These are phyloP conservation scores for Origma solitaria DNA, from an alignment of 2,113 vertebrate genomes.

Conservation along the genomic window DNA sequence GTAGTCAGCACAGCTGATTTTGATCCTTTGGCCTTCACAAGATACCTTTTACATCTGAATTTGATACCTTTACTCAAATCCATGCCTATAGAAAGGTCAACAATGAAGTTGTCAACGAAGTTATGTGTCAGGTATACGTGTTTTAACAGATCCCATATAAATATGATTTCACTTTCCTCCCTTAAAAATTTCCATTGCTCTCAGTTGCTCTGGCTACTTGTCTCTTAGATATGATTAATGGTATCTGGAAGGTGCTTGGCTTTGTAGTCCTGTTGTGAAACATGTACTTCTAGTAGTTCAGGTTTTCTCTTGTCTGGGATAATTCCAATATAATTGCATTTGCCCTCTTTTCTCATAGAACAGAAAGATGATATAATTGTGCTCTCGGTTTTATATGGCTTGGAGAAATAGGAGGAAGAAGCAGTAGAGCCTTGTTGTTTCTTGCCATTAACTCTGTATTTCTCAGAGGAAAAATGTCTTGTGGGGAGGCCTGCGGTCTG, in stretches of 20 bases:
- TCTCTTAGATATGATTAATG: neutral
- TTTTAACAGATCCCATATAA: neutral
- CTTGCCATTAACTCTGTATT: neutral
- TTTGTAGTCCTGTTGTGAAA: neutral
- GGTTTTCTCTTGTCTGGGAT: slow-evolving; percentile 17
- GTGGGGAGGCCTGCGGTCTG: neutral
- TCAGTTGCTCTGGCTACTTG: neutral
- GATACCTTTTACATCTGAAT: neutral
- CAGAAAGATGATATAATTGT: neutral
- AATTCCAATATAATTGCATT: slow-evolving; percentile 5
- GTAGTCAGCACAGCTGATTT: neutral
- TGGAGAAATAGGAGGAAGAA: neutral
- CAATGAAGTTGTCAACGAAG: neutral
- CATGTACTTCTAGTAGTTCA: neutral
- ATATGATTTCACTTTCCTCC: neutral
- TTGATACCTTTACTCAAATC: neutral
- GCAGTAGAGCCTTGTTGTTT: neutral
- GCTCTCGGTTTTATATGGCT: neutral
- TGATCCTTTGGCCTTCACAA: neutral
- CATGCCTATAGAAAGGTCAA: neutral
- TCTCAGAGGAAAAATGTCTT: neutral
- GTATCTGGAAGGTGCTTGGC: neutral
- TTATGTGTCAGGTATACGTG: neutral
- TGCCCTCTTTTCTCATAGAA: neutral
- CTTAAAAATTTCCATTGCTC: neutral